Base-by-base conservation (phyloP, 2,113 vertebrate species). In the Megalops atlanticus region DNA sequence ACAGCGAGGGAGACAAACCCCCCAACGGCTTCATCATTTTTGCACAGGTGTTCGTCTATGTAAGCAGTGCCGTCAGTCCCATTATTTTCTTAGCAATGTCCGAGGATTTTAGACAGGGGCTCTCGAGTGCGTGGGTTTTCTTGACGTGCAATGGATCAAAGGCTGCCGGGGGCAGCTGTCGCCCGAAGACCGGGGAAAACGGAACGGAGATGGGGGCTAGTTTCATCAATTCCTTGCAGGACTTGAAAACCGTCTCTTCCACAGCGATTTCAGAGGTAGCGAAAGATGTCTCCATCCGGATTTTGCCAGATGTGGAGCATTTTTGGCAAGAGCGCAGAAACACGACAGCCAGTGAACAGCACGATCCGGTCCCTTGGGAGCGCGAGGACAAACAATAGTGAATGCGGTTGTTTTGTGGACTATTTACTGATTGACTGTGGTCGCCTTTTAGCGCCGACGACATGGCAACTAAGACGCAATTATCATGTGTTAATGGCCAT, bases 321-420 rank as follows among this genome's bases (percentile, higher is more conserved):
- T 93, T 96, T 40, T 95, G 94, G 95, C 94, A 91, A 38, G 93
- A 93, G 45, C 90, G 95, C 80, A 86, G 92, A 68, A 92, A 92
- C 52, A 92, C 93, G 15, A 85, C 89, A 0, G 87, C 91, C 0
- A 88, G 90, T 21, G 93, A 92, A 40, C 89, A 92, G 36, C 91
- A 87, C 58, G 94, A 90, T 84, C 95, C 94, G 0, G 82, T 95
- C 35, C 95, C 95, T 0, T 96, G 95, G 95, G 95, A 96, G 79
- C 86, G 84, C 79, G 88, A 92, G 71, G 87, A 92, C 68, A 90
- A 93, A 72, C 69, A 71, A 71, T 71, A 71, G 33, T 33, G 36
- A 71, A 71, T 71, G 3, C 12, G 33, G 2, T 36, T 71, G 14
- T 35, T 18, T 18, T 36, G 69, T 71, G 69, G 33, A 71, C 31